Evolutionary conservation across 1,140 invertebrate genomes (phyloP).

Genomic region (Heliconius melpomene): DNA sequence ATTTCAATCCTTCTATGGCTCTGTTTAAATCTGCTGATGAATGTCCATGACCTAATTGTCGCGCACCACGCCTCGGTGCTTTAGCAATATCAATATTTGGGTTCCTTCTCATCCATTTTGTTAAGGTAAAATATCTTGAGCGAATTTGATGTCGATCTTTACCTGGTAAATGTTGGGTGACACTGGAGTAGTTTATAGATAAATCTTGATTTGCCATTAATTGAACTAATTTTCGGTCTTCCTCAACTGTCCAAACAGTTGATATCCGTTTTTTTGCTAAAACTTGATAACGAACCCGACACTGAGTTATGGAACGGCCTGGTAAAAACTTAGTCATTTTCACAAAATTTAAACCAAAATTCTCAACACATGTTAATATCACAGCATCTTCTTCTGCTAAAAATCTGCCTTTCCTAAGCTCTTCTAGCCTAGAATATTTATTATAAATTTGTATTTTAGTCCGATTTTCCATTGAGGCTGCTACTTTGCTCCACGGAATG

Average conservation of each 20-base stretch:
- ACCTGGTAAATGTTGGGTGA: slow-evolving; percentile 61
- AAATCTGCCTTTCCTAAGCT: slow-evolving; percentile 83
- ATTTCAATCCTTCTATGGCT: slow-evolving; percentile 64
- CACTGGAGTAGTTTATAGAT: slow-evolving; percentile 55
- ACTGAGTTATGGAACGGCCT: slow-evolving; percentile 60
- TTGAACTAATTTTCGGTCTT: slow-evolving; percentile 68
- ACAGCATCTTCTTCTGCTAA: slow-evolving; percentile 83
- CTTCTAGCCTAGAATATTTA: slow-evolving; percentile 78
- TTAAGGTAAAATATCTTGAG: slow-evolving; percentile 59
- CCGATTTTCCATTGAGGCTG: slow-evolving; percentile 82
- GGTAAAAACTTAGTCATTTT: slow-evolving; percentile 59
- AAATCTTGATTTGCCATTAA: slow-evolving; percentile 64
- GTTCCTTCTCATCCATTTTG: slow-evolving; percentile 66
- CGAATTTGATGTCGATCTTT: slow-evolving; percentile 64
- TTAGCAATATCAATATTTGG: slow-evolving; percentile 59
- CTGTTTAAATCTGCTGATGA: slow-evolving; percentile 55
- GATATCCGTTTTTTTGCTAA: slow-evolving; percentile 58
- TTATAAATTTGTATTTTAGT: slow-evolving; percentile 85
- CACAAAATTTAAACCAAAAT: slow-evolving; percentile 83
- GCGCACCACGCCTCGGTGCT: slow-evolving; percentile 64
- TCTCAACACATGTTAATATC: slow-evolving; percentile 81
- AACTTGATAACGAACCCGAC: slow-evolving; percentile 58
- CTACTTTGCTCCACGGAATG: slow-evolving; percentile 85
- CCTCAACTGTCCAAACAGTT: slow-evolving; percentile 65
- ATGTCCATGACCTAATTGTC: slow-evolving; percentile 58